A percentile compares a stretch with the other conserved stretches of the same genome.
phyloP scores from a whole-genome alignment of 2,888 invertebrate genomes.

The Craniophora ligustri region DNA sequence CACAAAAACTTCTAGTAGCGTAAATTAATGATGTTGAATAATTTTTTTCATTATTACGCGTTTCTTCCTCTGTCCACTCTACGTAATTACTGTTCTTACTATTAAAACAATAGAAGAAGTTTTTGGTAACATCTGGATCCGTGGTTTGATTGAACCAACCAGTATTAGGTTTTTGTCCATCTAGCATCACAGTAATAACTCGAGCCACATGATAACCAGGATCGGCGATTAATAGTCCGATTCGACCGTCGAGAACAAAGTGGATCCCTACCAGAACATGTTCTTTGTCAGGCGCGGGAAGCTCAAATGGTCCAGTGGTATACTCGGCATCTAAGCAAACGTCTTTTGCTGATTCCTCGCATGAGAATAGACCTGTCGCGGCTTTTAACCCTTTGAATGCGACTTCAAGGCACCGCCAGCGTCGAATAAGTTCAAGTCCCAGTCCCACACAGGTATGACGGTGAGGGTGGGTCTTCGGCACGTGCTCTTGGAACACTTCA shows the following conservation, averaged over 20 bases:
- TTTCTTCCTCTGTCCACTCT: slow-evolving; percentile 94
- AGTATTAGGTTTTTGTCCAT: slow-evolving; percentile 94
- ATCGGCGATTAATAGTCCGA: slow-evolving; percentile 94
- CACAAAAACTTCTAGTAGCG: slow-evolving; percentile 92
- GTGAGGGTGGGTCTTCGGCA: slow-evolving; percentile 92
- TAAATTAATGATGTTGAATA: slow-evolving; percentile 91
- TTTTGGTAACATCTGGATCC: slow-evolving; percentile 91
- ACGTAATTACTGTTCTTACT: slow-evolving; percentile 91
- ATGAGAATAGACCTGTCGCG: slow-evolving; percentile 91
- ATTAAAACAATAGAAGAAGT: slow-evolving; percentile 93
- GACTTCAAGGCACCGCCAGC: slow-evolving; percentile 88
- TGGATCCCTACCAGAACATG: slow-evolving; percentile 94
- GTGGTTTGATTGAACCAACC: slow-evolving; percentile 95
- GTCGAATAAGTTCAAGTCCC: slow-evolving; percentile 91
- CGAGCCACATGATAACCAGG: slow-evolving; percentile 96
- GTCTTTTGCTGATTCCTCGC: slow-evolving; percentile 93
- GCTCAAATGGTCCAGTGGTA: slow-evolving; percentile 86
- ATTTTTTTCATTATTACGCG: slow-evolving; percentile 81
- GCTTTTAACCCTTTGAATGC: slow-evolving; percentile 91
- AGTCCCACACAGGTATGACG: slow-evolving; percentile 96
- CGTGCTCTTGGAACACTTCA: slow-evolving; percentile 92
- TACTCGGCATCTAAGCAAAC: slow-evolving; percentile 86
- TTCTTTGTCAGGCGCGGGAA: slow-evolving; percentile 93
- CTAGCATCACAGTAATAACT: slow-evolving; percentile 95
- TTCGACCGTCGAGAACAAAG: slow-evolving; percentile 91